Conservation (phyloP, 2,113 vertebrate genomes). For the Leiothrix lutea region DNA sequence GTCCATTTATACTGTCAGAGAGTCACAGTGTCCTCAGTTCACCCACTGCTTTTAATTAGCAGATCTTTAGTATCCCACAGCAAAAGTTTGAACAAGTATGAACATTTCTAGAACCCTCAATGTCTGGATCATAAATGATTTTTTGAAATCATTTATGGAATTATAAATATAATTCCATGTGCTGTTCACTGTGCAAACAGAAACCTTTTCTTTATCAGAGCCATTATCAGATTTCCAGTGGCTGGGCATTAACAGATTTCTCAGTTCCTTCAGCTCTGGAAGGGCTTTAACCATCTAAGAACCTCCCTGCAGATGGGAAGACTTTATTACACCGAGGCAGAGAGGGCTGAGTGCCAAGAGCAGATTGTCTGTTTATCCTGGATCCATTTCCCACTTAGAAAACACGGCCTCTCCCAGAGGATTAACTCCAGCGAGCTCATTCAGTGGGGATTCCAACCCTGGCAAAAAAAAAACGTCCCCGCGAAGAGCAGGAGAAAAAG, state of each 20-base stretch:
- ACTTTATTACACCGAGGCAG: neutral
- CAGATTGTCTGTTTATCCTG: constrained; percentile 72
- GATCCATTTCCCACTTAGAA: constrained; percentile 64
- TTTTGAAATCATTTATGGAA: neutral
- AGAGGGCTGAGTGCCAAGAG: constrained; percentile 53
- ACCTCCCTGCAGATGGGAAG: constrained; percentile 14
- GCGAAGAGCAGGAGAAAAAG: constrained; percentile 12
- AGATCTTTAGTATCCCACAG: neutral
- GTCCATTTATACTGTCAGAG: neutral
- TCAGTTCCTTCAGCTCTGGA: neutral
- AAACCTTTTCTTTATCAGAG: neutral
- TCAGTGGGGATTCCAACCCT: constrained; percentile 27
- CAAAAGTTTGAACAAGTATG: neutral
- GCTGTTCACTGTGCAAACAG: neutral
- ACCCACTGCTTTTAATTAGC: neutral
- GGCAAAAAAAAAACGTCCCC: neutral
- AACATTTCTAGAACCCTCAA: neutral
- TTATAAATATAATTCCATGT: neutral
- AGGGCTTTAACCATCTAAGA: neutral
- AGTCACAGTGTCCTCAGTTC: neutral
- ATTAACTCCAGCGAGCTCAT: constrained; percentile 54
- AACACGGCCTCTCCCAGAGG: constrained; percentile 55
- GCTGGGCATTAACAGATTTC: too few species aligned
- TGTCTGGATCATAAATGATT: rapidly evolving
- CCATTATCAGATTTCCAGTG: neutral